These are phyloP conservation scores for Melanotaenia pygmaea DNA, from an alignment of 2,797 vertebrate species.

Conservation along the genomic window DNA sequence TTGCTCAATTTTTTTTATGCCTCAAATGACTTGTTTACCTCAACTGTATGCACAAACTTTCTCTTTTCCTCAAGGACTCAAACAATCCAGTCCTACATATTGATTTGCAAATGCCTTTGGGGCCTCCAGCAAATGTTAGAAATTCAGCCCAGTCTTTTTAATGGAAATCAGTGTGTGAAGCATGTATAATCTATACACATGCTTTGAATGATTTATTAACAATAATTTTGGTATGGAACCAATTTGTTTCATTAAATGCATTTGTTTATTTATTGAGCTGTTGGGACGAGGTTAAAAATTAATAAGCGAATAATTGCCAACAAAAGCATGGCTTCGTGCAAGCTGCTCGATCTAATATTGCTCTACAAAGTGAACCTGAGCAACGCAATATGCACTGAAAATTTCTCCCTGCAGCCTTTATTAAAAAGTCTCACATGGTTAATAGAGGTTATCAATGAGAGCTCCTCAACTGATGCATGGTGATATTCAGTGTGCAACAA, in stretches of 20 bases:
- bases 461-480: constrained; percentile 3
- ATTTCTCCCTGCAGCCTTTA: constrained; percentile 44
- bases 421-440: constrained; percentile 61
- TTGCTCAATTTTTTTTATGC: constrained; percentile 29
- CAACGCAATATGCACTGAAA: constrained; percentile 36
- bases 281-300: constrained; percentile 75
- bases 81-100: constrained; percentile 63
- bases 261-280: constrained; percentile 80
- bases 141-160: constrained; percentile 63
- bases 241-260: constrained; percentile 78
- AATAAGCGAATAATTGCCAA: constrained; percentile 81
- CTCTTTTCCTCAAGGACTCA: constrained; percentile 41
- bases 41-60: constrained; percentile 38
- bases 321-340: constrained; percentile 61
- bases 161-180: constrained; percentile 60
- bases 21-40: constrained; percentile 55
- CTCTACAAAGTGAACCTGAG: constrained; percentile 49
- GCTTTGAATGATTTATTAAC: constrained; percentile 79
- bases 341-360: constrained; percentile 64
- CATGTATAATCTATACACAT: constrained; percentile 72
- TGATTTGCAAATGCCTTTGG: constrained; percentile 66
- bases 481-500: constrained; percentile 10
- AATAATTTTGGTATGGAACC: constrained; percentile 74
- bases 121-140: constrained; percentile 53
- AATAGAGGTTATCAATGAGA: constrained; percentile 45